Base-by-base conservation (phyloP, 2,113 vertebrate genomes). In the Piaya cayana region DNA sequence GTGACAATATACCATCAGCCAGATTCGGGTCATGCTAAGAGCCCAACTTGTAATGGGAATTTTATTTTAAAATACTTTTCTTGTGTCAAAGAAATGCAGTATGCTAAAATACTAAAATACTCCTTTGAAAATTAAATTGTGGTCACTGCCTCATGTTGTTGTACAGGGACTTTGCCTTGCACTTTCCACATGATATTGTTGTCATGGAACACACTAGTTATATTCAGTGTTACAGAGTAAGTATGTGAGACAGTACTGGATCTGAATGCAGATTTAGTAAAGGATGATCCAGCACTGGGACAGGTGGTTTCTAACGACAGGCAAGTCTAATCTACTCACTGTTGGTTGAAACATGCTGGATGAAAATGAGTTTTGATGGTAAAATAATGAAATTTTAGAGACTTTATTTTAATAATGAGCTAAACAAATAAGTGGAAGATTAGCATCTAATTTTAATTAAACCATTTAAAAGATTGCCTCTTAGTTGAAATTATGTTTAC, bases 191-290 rank as follows among this genome's bases (percentile, higher is more conserved):
- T 64, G 58, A 39, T 82, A 34, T 75, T 76, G 26, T 84, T 71
- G 59, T 93, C 82, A 36, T 11, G 27, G 34, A 87, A 78, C 10
- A 18, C 53, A 64, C 81, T 90, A 82, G 91, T 91, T 68, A 63
- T 32, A 85, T 91, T 68, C 90, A 76, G 90, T 0, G 39, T 90
- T 75, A 60, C 9, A n/a, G n/a, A 43, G 65, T 42, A 71, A 79
- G 70, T 16, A 16, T 71, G 26, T 80, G 52, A 84, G 70, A 91
- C 58, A 47, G 45, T 69, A 62, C 34, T 82, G 49, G 53, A n/a
- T 64, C 58, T 81, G 92, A 91, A 75, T 94, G 77, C 58, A 91
- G 49, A 90, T 90, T 91, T 71, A 30, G 32, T 58, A 59, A 84
- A 50, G 34, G 26, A 22, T 64, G 30, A 27, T 81, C 23, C 17